phyloP scores from a whole-genome alignment of 2,888 invertebrate genomes.

The Polydrusus pterygomalis region DNA sequence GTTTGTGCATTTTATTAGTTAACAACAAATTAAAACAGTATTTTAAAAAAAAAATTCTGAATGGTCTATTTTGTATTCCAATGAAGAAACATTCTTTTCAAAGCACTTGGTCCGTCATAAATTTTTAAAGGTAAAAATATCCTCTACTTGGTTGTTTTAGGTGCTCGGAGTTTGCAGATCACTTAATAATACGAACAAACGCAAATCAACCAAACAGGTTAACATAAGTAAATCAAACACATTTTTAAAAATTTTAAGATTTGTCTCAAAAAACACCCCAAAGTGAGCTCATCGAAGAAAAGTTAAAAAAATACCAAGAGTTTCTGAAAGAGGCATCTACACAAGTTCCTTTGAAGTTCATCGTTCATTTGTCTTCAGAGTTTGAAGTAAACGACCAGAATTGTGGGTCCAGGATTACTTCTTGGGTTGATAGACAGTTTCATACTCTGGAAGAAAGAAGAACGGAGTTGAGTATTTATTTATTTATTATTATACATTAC shows the following conservation, averaged over 20 bases:
- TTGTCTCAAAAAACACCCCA: neutral
- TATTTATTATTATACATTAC: neutral
- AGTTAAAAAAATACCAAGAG: slow-evolving; percentile 61
- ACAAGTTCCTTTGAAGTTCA: slow-evolving; percentile 74
- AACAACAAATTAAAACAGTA: too few relatives aligned
- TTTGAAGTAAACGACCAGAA: slow-evolving; percentile 76
- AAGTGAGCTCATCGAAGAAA: slow-evolving; percentile 60
- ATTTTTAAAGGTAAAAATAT: too few relatives aligned
- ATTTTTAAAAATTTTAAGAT: neutral
- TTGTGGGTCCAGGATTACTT: slow-evolving; percentile 77
- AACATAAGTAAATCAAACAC: too few relatives aligned
- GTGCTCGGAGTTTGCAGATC: too few relatives aligned
- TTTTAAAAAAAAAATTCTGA: too few relatives aligned
- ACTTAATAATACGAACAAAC: too few relatives aligned
- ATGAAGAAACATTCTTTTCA: too few relatives aligned
- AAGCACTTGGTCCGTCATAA: too few relatives aligned
- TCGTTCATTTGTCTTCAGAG: slow-evolving; percentile 77
- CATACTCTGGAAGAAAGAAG: slow-evolving; percentile 81
- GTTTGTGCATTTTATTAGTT: too few relatives aligned
- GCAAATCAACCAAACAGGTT: too few relatives aligned
- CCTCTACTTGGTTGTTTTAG: too few relatives aligned
- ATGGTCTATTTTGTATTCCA: too few relatives aligned
- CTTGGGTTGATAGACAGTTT: slow-evolving; percentile 76
- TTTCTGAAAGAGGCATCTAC: slow-evolving; percentile 61
- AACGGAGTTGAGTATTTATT: slow-evolving; percentile 67